phyloP scores from a whole-genome alignment of 2,797 vertebrate genomes.

The Naso thynnoides region DNA sequence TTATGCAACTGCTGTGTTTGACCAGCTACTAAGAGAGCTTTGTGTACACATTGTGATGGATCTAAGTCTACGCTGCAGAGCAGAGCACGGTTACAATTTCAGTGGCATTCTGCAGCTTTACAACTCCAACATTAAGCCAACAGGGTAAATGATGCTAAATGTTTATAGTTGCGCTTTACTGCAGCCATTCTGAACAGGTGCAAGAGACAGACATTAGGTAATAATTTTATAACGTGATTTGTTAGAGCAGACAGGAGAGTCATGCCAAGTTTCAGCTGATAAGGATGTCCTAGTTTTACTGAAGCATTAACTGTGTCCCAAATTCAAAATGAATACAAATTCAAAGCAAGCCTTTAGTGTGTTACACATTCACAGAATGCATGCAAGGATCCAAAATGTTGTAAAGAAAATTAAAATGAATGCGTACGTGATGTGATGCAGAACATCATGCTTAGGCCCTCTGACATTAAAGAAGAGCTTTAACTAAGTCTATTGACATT shows the following conservation, averaged over 20 bases:
- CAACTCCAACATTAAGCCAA: background rate
- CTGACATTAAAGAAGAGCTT: too few species aligned
- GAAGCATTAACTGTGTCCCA: conserved; percentile 6
- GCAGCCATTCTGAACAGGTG: conserved; percentile 16
- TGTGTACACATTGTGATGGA: conserved; percentile 58
- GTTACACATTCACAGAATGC: background rate
- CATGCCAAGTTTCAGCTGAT: conserved; percentile 49
- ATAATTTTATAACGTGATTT: conserved; percentile 52
- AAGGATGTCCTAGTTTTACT: conserved; percentile 56
- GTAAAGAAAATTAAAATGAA: background rate
- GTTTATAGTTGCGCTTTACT: conserved; percentile 13
- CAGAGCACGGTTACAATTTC: background rate
- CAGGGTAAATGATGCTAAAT: conserved; percentile 12
- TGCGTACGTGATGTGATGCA: too few species aligned
- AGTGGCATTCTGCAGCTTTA: conserved; percentile 4
- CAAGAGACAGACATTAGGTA: background rate
- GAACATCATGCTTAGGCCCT: too few species aligned
- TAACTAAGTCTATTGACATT: too few species aligned
- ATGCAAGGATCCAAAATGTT: background rate
- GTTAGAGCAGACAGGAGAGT: conserved; percentile 24
- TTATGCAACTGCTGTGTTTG: conserved; percentile 76
- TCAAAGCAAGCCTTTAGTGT: background rate
- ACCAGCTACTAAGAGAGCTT: conserved; percentile 37
- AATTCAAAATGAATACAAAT: background rate
- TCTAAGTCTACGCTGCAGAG: conserved; percentile 26